A percentile compares a stretch with the other conserved stretches of the same genome.
phyloP scores from a whole-genome alignment of 2,888 invertebrate genomes.

The Microctonus brassicae region DNA sequence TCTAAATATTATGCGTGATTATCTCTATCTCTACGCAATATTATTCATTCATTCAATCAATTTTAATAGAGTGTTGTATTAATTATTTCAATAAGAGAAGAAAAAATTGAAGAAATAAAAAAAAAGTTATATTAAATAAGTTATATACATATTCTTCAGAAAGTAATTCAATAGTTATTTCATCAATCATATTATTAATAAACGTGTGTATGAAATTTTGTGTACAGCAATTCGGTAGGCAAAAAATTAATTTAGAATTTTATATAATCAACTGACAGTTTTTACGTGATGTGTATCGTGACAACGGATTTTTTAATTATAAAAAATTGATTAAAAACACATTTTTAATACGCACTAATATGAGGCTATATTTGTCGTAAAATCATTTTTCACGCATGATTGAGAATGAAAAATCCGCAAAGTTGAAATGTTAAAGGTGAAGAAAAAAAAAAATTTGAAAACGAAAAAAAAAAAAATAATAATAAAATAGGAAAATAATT shows the following conservation, averaged over 20 bases:
- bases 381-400: background rate
- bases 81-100: background rate
- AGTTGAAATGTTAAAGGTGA: background rate
- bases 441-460: background rate
- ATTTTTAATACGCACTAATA: background rate
- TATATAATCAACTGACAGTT: conserved; percentile 23
- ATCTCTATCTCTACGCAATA: too few species aligned
- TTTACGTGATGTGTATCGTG: conserved; percentile 25
- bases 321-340: background rate
- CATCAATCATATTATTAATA: background rate
- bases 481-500: background rate
- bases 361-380: background rate
- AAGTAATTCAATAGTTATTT: background rate
- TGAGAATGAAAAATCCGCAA: background rate
- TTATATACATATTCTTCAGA: background rate
- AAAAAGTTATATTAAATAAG: background rate
- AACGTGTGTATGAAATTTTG: conserved; percentile 11
- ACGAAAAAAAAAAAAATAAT: background rate
- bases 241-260: conserved; percentile 27
- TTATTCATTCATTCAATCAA: background rate
- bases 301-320: conserved; percentile 29
- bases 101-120: conserved; percentile 14
- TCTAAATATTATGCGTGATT: conserved; percentile 16
- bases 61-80: background rate
- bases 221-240: background rate